These are phyloP conservation scores for Xenopus borealis DNA, from an alignment of 2,113 vertebrate genomes.

Conservation along the genomic window DNA sequence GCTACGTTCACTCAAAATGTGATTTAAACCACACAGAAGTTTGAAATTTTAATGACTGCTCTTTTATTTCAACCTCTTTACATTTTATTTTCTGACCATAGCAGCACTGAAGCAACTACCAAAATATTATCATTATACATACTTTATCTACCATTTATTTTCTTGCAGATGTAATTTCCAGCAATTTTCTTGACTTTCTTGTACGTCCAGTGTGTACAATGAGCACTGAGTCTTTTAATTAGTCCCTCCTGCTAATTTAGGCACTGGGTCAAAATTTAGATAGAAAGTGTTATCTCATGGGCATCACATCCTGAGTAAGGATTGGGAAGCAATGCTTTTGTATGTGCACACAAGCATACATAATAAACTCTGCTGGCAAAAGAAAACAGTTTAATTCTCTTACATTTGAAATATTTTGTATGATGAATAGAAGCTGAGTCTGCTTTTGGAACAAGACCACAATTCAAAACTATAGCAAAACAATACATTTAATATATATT, in stretches of 20 bases:
- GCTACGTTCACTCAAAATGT: no score
- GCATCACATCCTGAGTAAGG: constrained; percentile 39
- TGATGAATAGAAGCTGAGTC: constrained; percentile 38
- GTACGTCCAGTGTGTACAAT: constrained; percentile 31
- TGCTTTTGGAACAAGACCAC: constrained; percentile 17
- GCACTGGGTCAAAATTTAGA: constrained; percentile 46
- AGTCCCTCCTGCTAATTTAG: constrained; percentile 47
- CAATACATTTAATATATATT: not conserved
- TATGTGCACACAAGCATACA: constrained; percentile 46
- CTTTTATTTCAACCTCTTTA: constrained; percentile 9
- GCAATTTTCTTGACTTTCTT: constrained; percentile 41
- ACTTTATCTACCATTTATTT: constrained; percentile 40
- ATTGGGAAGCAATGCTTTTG: constrained; percentile 23
- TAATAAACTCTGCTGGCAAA: constrained; percentile 42
- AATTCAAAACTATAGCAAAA: not conserved
- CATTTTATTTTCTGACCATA: constrained; percentile 26
- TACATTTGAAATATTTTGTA: constrained; percentile 33
- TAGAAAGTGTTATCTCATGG: constrained; percentile 34
- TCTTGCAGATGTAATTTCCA: constrained; percentile 40
- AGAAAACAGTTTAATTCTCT: constrained; percentile 23
- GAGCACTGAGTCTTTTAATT: constrained; percentile 46
- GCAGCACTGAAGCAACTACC: constrained; percentile 14
- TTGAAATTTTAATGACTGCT: not conserved
- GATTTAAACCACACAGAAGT: not conserved
- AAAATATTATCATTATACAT: constrained; percentile 30